phyloP scores from a whole-genome alignment of 2,888 invertebrate genomes.

The Orthosia cruda region DNA sequence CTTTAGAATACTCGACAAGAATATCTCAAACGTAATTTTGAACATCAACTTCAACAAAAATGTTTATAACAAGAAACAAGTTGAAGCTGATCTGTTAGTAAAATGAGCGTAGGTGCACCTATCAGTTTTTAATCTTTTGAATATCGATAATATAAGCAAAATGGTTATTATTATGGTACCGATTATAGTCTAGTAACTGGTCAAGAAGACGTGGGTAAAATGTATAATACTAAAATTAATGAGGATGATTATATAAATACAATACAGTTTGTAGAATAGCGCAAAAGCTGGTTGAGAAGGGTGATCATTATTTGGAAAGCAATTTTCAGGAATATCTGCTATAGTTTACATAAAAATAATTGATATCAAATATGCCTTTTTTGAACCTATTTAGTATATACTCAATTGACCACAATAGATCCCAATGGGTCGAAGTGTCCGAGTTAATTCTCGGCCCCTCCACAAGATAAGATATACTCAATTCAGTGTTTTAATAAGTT shows the following conservation, averaged over 20 bases:
- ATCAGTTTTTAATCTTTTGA: slow-evolving; percentile 52
- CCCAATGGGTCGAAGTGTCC: no score
- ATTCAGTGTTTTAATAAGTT: no score
- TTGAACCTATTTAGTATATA: no score
- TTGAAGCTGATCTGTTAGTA: slow-evolving; percentile 26
- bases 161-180: slow-evolving; percentile 44
- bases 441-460: no score
- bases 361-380: no score
- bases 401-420: no score
- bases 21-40: slow-evolving; percentile 16
- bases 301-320: slow-evolving; percentile 1
- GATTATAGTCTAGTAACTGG: slow-evolving; percentile 40
- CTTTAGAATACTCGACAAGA: not conserved
- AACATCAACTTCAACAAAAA: slow-evolving; percentile 14
- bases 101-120: slow-evolving; percentile 18
- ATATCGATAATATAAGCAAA: slow-evolving; percentile 45
- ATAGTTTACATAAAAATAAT: no score
- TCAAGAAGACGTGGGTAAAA: not conserved
- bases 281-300: not conserved
- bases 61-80: slow-evolving; percentile 11
- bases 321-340: not conserved
- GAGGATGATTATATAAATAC: slow-evolving; percentile 11
- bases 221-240: slow-evolving; percentile 39
- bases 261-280: not conserved
- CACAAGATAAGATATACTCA: no score